Evolutionary conservation across 2,797 vertebrate genomes (phyloP).

Genomic region (Melopsittacus undulatus): DNA sequence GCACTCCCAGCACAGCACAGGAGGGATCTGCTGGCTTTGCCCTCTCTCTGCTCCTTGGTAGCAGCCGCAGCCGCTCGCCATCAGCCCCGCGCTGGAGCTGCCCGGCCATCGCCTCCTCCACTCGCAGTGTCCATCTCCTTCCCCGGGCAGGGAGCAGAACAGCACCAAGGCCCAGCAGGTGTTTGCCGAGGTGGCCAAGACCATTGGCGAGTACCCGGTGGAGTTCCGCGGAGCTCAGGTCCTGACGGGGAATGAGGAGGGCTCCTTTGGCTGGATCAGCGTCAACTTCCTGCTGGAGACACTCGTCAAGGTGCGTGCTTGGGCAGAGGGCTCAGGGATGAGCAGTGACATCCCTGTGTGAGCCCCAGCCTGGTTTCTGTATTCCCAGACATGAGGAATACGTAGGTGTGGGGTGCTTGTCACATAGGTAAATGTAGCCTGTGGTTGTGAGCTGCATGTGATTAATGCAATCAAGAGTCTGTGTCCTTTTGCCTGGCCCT

Average conservation of each 20-base stretch:
- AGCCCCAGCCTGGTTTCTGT: not conserved
- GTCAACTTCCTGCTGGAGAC: conserved; percentile 88
- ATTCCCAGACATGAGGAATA: too few species aligned
- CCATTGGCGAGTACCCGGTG: conserved; percentile 81
- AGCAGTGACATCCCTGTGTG: not conserved
- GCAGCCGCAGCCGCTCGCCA: too few species aligned
- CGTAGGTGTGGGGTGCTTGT: not conserved
- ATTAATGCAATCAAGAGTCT: too few species aligned
- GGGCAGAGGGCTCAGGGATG: not conserved
- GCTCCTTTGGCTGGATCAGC: conserved; percentile 87
- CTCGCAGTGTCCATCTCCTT: too few species aligned
- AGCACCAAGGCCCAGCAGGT: conserved; percentile 62
- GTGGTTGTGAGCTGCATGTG: not conserved
- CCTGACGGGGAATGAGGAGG: conserved; percentile 82
- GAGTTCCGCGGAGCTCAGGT: conserved; percentile 80
- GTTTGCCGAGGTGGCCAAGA: conserved; percentile 76
- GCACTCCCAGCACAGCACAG: too few species aligned
- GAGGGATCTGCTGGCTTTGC: too few species aligned
- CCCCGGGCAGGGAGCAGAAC: not conserved
- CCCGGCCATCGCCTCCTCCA: too few species aligned
- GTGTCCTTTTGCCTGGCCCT: not conserved
- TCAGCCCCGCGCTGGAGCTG: too few species aligned
- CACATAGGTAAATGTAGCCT: not conserved
- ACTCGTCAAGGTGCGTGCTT: conserved; percentile 81
- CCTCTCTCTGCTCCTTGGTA: too few species aligned